These are phyloP conservation scores for Amphimallon solstitiale DNA, from an alignment of 2,888 invertebrate species.

Conservation along the genomic window DNA sequence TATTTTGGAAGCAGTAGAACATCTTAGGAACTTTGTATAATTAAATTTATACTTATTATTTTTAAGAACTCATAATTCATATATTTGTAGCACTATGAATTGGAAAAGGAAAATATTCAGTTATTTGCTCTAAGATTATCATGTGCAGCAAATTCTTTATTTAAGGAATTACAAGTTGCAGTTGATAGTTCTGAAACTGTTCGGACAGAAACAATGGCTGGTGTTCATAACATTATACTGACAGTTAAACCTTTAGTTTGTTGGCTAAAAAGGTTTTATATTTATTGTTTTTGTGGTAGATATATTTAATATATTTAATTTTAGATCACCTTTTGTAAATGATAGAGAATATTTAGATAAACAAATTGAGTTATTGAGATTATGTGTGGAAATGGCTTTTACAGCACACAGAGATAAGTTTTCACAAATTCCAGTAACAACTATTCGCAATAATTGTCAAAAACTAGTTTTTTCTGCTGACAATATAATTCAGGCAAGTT, in stretches of 20 bases:
- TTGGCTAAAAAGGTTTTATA: constrained; percentile 84
- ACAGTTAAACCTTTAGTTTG: constrained; percentile 88
- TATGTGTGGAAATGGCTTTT: constrained; percentile 88
- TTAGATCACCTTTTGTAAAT: constrained; percentile 70
- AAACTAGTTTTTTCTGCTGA: constrained; percentile 83
- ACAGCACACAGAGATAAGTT: constrained; percentile 92
- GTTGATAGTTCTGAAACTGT: constrained; percentile 67
- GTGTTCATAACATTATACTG: constrained; percentile 85
- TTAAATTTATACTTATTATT: constrained; percentile 11
- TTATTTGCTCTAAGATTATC: constrained; percentile 85
- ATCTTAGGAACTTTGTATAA: constrained; percentile 87
- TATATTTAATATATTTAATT: constrained; percentile 38
- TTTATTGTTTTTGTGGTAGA: constrained; percentile 1
- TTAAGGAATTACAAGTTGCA: constrained; percentile 73
- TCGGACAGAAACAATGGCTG: constrained; percentile 83
- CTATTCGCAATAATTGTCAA: constrained; percentile 77
- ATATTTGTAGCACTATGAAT: constrained; percentile 82
- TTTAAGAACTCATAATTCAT: constrained; percentile 43
- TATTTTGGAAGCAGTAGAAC: constrained; percentile 91
- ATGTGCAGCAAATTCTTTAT: constrained; percentile 82
- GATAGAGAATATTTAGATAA: constrained; percentile 76
- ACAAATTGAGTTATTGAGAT: constrained; percentile 77
- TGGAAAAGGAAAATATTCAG: constrained; percentile 92
- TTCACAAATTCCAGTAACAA: constrained; percentile 85
- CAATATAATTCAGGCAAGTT: constrained; percentile 80